A percentile compares a stretch with the other conserved stretches of the same genome.
Conservation (phyloP, 2,797 vertebrate genomes). For the Brachymystax lenok region DNA sequence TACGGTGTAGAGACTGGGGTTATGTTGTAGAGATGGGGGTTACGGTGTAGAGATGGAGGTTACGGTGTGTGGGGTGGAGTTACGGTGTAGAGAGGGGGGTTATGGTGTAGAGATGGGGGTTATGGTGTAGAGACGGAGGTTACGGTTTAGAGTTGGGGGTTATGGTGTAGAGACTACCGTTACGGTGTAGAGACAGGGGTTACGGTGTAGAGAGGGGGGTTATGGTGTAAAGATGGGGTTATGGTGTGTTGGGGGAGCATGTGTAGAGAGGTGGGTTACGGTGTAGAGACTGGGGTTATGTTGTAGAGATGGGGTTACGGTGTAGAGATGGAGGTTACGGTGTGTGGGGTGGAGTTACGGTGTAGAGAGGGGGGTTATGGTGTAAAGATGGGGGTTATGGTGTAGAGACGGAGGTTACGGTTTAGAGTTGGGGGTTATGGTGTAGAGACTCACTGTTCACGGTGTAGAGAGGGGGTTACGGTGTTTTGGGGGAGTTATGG, state of each 20-base stretch:
- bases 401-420: no score
- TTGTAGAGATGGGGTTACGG: no score
- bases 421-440: no score
- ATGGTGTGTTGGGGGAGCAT: no score
- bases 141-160: conserved; percentile 64
- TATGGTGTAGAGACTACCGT: conserved; percentile 68
- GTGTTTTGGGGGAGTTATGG: no score
- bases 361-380: no score
- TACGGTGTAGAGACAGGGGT: conserved; percentile 57
- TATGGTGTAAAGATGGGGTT: conserved; percentile 65
- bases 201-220: conserved; percentile 54
- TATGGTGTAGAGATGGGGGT: conserved; percentile 16
- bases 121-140: conserved; percentile 82
- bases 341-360: accelerated
- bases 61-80: accelerated
- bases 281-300: conserved; percentile 67
- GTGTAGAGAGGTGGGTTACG: no score
- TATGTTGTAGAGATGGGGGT: conserved; percentile 70
- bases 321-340: no score
- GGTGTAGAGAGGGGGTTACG: no score
- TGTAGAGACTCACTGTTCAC: no score
- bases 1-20: conserved; percentile 59
- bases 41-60: no score
- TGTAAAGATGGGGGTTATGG: no score
- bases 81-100: conserved; percentile 68